Percentiles rank a stretch among this genome's conserved stretches.
Evolutionary conservation across 2,888 invertebrate genomes (phyloP).

Genomic region (Drosophila subsilvestris): DNA sequence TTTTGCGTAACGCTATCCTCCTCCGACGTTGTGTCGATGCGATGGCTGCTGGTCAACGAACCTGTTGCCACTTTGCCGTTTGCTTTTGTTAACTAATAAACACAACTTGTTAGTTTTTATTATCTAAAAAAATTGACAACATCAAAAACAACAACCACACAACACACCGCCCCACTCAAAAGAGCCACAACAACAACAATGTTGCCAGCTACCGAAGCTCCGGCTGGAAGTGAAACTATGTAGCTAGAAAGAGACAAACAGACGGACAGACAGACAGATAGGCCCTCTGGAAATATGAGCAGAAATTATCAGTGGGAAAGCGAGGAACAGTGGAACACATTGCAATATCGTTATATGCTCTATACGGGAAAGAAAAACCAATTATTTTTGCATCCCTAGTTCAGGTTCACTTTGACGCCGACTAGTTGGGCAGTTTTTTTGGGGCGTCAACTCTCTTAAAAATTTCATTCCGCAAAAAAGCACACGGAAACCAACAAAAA

Average conservation of each 20-base stretch:
- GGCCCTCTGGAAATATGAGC: constrained; percentile 12
- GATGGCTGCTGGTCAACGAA: constrained; percentile 61
- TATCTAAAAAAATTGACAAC: constrained; percentile 61
- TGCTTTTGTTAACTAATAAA: constrained; percentile 52
- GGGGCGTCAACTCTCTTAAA: constrained; percentile 10
- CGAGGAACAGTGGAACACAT: neutral
- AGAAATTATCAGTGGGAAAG: constrained; percentile 11
- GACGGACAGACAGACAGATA: neutral
- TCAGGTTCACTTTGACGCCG: neutral
- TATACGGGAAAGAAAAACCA: neutral
- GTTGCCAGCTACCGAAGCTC: constrained; percentile 15
- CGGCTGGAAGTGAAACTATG: neutral
- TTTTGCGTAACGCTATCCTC: neutral
- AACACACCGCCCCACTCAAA: neutral
- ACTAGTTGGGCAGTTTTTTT: constrained; percentile 10
- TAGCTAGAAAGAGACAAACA: neutral
- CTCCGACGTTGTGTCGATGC: constrained; percentile 28
- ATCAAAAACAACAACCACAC: constrained; percentile 23
- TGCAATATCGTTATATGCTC: neutral
- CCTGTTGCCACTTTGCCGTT: constrained; percentile 38
- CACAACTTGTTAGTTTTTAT: constrained; percentile 62
- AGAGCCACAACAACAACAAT: constrained; percentile 10
- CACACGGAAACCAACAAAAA: constrained; percentile 10
- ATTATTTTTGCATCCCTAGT: neutral
- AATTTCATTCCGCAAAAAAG: constrained; percentile 52